Conservation (phyloP, 2,113 vertebrate species). For the Oreochromis niloticus region DNA sequence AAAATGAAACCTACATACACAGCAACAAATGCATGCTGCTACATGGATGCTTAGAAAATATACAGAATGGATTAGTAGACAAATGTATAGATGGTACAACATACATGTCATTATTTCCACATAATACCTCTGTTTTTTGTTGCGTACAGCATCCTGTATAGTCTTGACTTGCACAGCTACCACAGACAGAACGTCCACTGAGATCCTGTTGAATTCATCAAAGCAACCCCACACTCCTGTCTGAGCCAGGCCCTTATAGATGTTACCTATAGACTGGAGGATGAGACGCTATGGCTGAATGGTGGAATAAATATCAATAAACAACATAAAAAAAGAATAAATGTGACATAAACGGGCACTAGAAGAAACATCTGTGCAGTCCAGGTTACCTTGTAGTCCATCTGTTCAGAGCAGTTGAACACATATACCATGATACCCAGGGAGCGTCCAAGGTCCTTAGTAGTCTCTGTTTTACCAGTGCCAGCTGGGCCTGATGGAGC, state of each 20-base stretch:
- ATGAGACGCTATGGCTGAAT: neutral
- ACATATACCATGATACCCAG: slow-evolving; percentile 78
- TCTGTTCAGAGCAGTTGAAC: slow-evolving; percentile 81
- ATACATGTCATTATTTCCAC: neutral
- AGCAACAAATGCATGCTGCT: neutral
- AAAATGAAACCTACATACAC: slow-evolving; percentile 65
- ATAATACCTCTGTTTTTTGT: slow-evolving; percentile 73
- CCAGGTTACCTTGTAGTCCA: slow-evolving; percentile 73
- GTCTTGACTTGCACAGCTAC: slow-evolving; percentile 75
- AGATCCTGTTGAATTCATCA: slow-evolving; percentile 76
- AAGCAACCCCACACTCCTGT: slow-evolving; percentile 72
- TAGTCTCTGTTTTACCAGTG: slow-evolving; percentile 75
- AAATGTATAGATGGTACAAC: neutral
- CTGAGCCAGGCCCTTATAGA: slow-evolving; percentile 77
- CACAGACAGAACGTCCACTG: slow-evolving; percentile 73
- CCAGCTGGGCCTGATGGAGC: slow-evolving; percentile 69
- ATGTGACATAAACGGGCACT: neutral
- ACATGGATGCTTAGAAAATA: neutral
- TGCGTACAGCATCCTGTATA: slow-evolving; percentile 71
- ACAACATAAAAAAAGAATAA: neutral
- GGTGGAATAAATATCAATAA: neutral
- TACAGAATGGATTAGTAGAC: neutral
- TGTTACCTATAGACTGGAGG: slow-evolving; percentile 70
- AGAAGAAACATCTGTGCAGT: neutral
- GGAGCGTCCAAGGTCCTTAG: slow-evolving; percentile 72